Base-by-base conservation (phyloP, 2,113 vertebrate genomes). In the Notechis scutatus region DNA sequence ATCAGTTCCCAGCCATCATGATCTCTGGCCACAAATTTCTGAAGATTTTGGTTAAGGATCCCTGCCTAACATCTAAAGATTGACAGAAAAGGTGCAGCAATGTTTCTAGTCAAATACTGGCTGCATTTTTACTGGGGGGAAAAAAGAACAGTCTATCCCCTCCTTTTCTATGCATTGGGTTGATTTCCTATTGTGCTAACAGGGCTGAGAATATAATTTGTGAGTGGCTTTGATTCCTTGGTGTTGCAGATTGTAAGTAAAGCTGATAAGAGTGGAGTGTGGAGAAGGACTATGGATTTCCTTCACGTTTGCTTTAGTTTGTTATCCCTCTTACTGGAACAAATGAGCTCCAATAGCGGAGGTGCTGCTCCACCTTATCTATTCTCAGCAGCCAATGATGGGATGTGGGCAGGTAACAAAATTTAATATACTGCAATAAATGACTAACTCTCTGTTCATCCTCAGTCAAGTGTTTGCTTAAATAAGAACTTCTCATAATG, bases 381-480 rank as follows among this genome's bases (percentile, higher is more conserved):
- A 90, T 90, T 93, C 54, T 34, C 39, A 86, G 54, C 69, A 14
- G 26, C 54, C 29, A 34, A 12, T 8, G 45, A 14, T 34, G 55
- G 18, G 55, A 42, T 92, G 34, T 0, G 26, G 34, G 61, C 24
- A 59, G 89, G 87, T 47, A 47, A 56, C 34, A 47, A 81, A 74
- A 56, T 81, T 57, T 24, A 92, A 81, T 9, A 34, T 23, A 18
- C 54, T 4, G 5, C 85, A 93, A 90, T 34, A 57, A 85, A 81
- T 57, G 42, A 39, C 29, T 26, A 90, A 52, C 59, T 29, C 42
- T 59, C 45, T 34, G 42, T 29, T 85, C 56, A 23, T 47, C 52
- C 64, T 89, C 9, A 14, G 45, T n/a, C 59, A 92, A 92, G 88
- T 55, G n/a, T 85, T 85, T 85, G 92, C 23, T 92, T 55, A 90